Conservation (phyloP, 1,140 invertebrate species). For the Hyles euphorbiae region DNA sequence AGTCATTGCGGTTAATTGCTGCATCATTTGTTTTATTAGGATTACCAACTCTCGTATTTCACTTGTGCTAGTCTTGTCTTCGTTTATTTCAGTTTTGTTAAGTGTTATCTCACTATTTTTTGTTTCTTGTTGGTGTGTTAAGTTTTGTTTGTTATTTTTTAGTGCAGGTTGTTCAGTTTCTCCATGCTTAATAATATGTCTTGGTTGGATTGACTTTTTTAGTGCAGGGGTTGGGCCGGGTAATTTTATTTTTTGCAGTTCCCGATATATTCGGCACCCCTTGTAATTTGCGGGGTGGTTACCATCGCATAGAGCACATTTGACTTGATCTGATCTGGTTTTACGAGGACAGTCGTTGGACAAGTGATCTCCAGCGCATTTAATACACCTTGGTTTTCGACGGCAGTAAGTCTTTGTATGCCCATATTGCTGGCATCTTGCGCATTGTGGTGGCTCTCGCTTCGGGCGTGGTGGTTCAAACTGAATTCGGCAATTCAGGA, state of each 20-base stretch:
- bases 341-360: constrained; percentile 7
- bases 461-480: constrained; percentile 33
- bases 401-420: constrained; percentile 40
- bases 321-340: constrained; percentile 10
- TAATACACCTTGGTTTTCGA: constrained; percentile 36
- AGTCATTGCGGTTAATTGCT: constrained; percentile 10
- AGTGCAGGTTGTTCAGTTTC: too few relatives aligned
- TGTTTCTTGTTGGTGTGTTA: too few relatives aligned
- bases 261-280: constrained; percentile 8
- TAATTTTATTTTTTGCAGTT: constrained; percentile 7
- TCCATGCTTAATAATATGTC: too few relatives aligned
- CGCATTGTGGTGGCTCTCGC: constrained; percentile 36
- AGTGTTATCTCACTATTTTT: too few relatives aligned
- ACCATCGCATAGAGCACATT: constrained; percentile 19
- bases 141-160: too few relatives aligned
- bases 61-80: background rate
- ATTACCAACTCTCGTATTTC: constrained; percentile 6
- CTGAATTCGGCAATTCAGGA: constrained; percentile 18
- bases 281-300: constrained; percentile 17
- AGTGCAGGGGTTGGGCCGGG: background rate
- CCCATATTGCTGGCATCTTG: constrained; percentile 43
- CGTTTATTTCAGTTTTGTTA: too few relatives aligned
- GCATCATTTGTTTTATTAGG: constrained; percentile 13
- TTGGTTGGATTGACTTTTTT: too few relatives aligned
- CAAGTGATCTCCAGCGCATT: constrained; percentile 33